Base-by-base conservation (phyloP, 2,113 vertebrate genomes). In the Tapirus terrestris region DNA sequence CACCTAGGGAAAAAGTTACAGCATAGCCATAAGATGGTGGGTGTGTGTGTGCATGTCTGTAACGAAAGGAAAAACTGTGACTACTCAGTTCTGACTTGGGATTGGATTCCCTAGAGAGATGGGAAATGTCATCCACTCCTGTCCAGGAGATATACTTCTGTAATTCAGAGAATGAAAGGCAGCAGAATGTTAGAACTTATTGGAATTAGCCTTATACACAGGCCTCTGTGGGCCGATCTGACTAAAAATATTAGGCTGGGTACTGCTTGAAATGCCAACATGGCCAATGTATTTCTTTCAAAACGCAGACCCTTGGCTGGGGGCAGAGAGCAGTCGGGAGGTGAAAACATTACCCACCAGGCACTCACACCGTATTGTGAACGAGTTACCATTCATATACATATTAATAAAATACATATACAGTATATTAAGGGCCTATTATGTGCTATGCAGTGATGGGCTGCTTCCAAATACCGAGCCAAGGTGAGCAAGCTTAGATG, bases 1-100 rank as follows among this genome's bases (percentile, higher is more conserved):
- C 5, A 99, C 99, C 99, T 99, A 96, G 67, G 67, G 81, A 77
- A 53, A 84, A 83, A 86, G 76, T 21, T 53, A 79, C 0, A 80
- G 88, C 20, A 6, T 0, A 31, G 65, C 31, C 8, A n/a, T 89
- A 77, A 86, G n/a, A 70, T 21, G 2, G 43, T 21, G 2, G 39
- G 1, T 48, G 23, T 14, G 23, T 56, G n/a, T 18, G 1, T 18
- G 25, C 25, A 2, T 21, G 11, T 17, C 31, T 67, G 10, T 27
- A 43, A 61, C 29, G 31, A 60, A 18, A 84, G 61, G 60, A 67
- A 83, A 94, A 75, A 73, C 27, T 61, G 77, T 36, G 33, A 76
- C 33, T 82, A 53, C 60, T 75, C 25, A 73, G 3, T 45, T 48
- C 21, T 86, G 39, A 82, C 29, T n/a, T 1, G 11, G 82, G 75